phyloP scores from a whole-genome alignment of 2,888 invertebrate genomes.

The Acholoe squamosa region DNA sequence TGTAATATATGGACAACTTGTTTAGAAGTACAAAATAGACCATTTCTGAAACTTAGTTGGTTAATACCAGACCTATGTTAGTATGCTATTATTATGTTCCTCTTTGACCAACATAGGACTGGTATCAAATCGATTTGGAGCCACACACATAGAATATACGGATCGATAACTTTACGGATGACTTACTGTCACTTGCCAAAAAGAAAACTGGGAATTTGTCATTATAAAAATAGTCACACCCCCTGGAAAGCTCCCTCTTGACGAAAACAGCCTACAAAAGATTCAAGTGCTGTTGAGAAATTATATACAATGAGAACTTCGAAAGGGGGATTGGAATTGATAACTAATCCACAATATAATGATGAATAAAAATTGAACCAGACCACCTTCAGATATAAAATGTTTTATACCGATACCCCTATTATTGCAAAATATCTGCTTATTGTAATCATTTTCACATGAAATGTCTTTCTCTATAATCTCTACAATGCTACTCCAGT shows the following conservation, averaged over 20 bases:
- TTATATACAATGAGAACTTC: slow-evolving; percentile 42
- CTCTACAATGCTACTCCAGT: neutral
- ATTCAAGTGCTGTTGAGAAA: slow-evolving; percentile 48
- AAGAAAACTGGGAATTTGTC: neutral
- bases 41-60: neutral
- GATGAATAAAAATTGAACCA: too few species aligned
- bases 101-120: neutral
- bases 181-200: neutral
- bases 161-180: neutral
- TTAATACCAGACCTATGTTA: neutral
- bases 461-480: neutral
- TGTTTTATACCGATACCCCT: too few species aligned
- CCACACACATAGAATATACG: neutral
- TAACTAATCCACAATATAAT: neutral
- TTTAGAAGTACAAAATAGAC: neutral
- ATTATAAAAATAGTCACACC: slow-evolving; percentile 44
- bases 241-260: neutral
- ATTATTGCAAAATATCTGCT: too few species aligned
- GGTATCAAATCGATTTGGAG: neutral
- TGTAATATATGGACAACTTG: neutral
- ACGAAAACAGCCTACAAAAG: slow-evolving; percentile 48
- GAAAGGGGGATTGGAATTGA: neutral
- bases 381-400: too few species aligned
- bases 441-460: too few species aligned
- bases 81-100: neutral